phyloP scores from a whole-genome alignment of 2,113 vertebrate genomes.

The Rhinopomastus cyanomelas region DNA sequence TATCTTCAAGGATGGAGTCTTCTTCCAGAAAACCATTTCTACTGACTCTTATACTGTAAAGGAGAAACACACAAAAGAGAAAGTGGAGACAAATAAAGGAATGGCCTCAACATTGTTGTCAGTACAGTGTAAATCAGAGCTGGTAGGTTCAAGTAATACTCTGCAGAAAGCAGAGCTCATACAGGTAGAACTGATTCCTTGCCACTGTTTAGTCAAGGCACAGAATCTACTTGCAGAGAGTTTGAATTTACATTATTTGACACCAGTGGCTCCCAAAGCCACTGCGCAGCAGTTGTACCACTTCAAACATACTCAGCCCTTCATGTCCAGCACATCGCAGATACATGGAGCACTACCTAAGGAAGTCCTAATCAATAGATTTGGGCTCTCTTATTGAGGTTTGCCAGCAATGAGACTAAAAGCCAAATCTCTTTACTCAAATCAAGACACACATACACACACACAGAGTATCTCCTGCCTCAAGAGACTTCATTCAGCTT shows the following conservation, averaged over 20 bases:
- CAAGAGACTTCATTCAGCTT: not conserved
- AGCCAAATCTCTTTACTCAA: not conserved
- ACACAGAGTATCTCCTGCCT: not conserved
- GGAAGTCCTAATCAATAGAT: not conserved
- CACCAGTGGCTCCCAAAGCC: not conserved
- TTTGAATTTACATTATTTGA: no score
- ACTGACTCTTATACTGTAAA: not conserved
- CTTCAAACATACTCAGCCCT: not conserved
- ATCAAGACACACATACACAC: not conserved
- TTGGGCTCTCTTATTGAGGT: not conserved
- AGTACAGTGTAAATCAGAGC: not conserved
- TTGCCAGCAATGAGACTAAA: not conserved
- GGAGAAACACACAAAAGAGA: not conserved
- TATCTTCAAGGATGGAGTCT: not conserved
- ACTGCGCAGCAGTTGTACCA: not conserved
- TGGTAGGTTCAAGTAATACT: not conserved
- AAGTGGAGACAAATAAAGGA: not conserved
- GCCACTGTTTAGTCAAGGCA: not conserved
- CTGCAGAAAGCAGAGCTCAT: not conserved
- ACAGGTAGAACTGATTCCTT: not conserved
- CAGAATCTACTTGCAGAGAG: not conserved
- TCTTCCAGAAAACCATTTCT: not conserved
- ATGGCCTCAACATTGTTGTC: not conserved
- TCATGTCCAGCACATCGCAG: not conserved
- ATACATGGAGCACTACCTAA: not conserved